Evolutionary conservation across 2,113 vertebrate genomes (phyloP), one percentile per base, ranked within the genome.

Genomic region (Mus pahari): DNA sequence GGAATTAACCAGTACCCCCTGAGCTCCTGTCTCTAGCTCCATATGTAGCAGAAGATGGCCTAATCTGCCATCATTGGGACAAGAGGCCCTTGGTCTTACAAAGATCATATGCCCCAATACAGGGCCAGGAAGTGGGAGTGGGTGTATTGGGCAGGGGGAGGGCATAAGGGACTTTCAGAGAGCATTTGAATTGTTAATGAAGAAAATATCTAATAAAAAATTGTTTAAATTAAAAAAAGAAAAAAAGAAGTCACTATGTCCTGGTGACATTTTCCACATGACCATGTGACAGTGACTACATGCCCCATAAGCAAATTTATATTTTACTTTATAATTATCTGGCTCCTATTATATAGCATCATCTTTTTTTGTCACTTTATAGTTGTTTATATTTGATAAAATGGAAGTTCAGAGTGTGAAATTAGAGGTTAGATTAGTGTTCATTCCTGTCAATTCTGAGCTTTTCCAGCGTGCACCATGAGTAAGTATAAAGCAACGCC

Each of bases 401-500:
- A 36, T 93, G 13, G 75, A n/a, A 50, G 50, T 13, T 36, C 13
- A 79, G 7, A 24, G 36, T 74, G 17, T 14, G 82, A 45, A 82
- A 19, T 62, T 60, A 58, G 58, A 60, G 60, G 19, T 42, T 66
- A 55, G 17, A 89, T 62, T 9, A 22, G 73, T 4, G 1, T 74
- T 28, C 93, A 33, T 66, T 92, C 9, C 36, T 73, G 10, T 11
- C 83, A 33, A 95, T 96, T 92, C 89, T 78, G 62, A 45, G 0
- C 0, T 66, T 89, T n/a, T 82, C 66, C 68, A 36, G 36, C 39
- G 8, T 12, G n/a, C 26, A 93, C 45, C 10, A 64, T 79, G 22
- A 89, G 26, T 79, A 22, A 84, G 20, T 89, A 94, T 6, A 84
- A 75, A 86, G 91, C 48, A 96, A 94, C 78, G 48, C 96, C 83